Conservation (phyloP, 1,140 invertebrate species). For the Physella acuta region DNA sequence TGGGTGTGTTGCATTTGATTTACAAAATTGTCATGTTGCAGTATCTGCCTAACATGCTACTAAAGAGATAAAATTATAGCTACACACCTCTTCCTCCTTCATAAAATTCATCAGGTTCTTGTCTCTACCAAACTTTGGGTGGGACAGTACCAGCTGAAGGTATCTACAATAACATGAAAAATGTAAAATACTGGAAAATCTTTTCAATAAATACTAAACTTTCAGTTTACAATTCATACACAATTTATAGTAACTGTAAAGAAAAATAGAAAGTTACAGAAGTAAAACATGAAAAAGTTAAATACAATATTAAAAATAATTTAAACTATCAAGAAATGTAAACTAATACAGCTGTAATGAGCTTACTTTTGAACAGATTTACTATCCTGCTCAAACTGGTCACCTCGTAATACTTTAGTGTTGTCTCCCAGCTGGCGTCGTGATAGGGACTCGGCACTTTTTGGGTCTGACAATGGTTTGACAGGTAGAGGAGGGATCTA, state of each 20-base stretch:
- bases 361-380: constrained; percentile 57
- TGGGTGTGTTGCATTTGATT: no score
- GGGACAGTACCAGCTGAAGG: constrained; percentile 13
- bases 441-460: constrained; percentile 55
- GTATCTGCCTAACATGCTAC: no score
- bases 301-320: not conserved
- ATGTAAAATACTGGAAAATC: no score
- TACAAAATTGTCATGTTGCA: no score
- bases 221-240: not conserved
- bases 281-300: no score
- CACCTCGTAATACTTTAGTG: constrained; percentile 56
- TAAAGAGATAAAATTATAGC: not conserved
- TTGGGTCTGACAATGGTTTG: constrained; percentile 55
- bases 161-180: constrained; percentile 14
- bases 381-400: constrained; percentile 61
- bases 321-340: not conserved
- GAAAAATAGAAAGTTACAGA: no score
- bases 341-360: constrained; percentile 12
- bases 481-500: constrained; percentile 60
- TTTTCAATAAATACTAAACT: not conserved
- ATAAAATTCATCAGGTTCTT: constrained; percentile 16
- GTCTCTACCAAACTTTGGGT: constrained; percentile 9
- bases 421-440: constrained; percentile 55
- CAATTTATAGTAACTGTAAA: not conserved
- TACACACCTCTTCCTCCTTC: constrained; percentile 11